Evolutionary conservation across 2,888 invertebrate species (phyloP).

Genomic region (Cetonia aurata): DNA sequence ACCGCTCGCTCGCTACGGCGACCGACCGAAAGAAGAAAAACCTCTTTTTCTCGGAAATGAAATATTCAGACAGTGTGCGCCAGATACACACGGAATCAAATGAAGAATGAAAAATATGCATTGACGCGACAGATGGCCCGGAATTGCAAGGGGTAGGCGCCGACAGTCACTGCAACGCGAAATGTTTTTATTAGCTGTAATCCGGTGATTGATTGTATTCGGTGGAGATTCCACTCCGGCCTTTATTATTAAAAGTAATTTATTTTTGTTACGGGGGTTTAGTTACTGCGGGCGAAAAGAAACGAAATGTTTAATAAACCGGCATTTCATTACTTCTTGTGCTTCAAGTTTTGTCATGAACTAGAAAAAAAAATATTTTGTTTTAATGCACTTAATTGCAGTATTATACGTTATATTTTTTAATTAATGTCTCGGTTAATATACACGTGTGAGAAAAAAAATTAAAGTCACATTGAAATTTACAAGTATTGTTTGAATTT

Average conservation of each 20-base stretch:
- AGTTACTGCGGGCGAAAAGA: constrained; percentile 25
- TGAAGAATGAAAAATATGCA: constrained; percentile 66
- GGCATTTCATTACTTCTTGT: not conserved
- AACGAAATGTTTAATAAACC: constrained; percentile 37
- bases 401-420: too few relatives aligned
- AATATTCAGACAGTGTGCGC: constrained; percentile 45
- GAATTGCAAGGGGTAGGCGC: constrained; percentile 63
- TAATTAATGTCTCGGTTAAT: too few relatives aligned
- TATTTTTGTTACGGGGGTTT: constrained; percentile 47
- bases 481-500: too few relatives aligned
- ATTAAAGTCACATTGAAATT: too few relatives aligned
- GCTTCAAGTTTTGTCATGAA: too few relatives aligned
- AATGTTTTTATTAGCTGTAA: constrained; percentile 68
- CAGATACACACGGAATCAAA: constrained; percentile 57
- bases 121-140: constrained; percentile 62
- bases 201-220: constrained; percentile 67
- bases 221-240: constrained; percentile 54
- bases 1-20: constrained; percentile 3
- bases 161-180: constrained; percentile 63
- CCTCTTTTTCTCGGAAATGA: constrained; percentile 40
- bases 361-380: too few relatives aligned
- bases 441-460: too few relatives aligned
- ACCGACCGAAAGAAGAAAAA: constrained; percentile 25
- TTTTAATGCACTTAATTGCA: too few relatives aligned
- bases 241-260: constrained; percentile 53